These are phyloP conservation scores for Synergus umbraculus DNA, from an alignment of 2,888 invertebrate genomes.

Conservation along the genomic window DNA sequence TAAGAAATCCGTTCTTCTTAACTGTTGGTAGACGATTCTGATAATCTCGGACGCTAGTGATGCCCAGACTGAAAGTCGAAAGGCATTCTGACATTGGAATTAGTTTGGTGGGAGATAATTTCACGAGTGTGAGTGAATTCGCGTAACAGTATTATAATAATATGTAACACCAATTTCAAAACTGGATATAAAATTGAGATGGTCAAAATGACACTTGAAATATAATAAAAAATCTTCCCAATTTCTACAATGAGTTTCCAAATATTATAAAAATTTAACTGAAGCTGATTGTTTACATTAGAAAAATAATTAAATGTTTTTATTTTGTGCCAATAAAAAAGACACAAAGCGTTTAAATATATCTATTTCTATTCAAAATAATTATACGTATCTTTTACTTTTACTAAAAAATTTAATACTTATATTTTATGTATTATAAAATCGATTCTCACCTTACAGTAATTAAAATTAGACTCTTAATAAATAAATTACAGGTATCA, in stretches of 20 bases:
- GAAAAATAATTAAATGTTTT: too few relatives aligned
- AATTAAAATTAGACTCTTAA: neutral
- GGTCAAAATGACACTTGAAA: neutral
- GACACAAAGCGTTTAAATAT: neutral
- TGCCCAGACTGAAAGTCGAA: constrained; percentile 7
- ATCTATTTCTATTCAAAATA: neutral
- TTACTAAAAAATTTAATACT: neutral
- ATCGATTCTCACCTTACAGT: neutral
- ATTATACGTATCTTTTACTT: neutral
- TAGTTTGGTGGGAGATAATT: constrained; percentile 4
- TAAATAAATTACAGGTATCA: neutral
- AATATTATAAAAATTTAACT: neutral
- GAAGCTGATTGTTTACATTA: too few relatives aligned
- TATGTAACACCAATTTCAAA: too few relatives aligned
- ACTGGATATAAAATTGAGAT: neutral
- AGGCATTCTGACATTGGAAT: neutral
- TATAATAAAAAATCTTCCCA: neutral
- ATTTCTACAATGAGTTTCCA: neutral
- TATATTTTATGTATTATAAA: neutral
- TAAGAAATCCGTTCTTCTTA: neutral
- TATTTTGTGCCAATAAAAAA: too few relatives aligned
- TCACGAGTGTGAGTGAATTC: constrained; percentile 21
- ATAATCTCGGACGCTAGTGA: neutral
- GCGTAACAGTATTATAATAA: too few relatives aligned
- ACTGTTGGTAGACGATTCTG: neutral